A percentile compares a stretch with the other conserved stretches of the same genome.
Evolutionary conservation across 2,113 vertebrate genomes (phyloP).

Genomic region (Baryphthengus martii): DNA sequence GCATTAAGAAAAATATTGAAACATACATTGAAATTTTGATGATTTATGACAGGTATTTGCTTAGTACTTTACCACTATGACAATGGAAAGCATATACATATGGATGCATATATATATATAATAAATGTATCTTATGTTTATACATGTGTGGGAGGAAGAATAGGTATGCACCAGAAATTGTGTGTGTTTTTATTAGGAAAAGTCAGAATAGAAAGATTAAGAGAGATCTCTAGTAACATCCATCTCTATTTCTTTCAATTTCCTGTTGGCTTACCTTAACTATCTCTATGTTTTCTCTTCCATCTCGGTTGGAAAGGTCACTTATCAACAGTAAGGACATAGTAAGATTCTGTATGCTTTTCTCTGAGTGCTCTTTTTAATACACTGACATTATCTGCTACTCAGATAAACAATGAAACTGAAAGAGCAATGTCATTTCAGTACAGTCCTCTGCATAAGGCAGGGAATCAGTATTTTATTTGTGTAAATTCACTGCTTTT

Average conservation of each 20-base stretch:
- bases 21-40: background rate
- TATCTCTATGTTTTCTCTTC: conserved; percentile 18
- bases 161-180: background rate
- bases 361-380: background rate
- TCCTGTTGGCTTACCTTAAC: conserved; percentile 39
- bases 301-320: background rate
- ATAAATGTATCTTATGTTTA: background rate
- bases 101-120: background rate
- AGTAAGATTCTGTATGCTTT: background rate
- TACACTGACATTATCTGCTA: background rate
- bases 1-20: background rate
- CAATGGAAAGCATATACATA: background rate
- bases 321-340: background rate
- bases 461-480: background rate
- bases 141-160: background rate
- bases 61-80: background rate
- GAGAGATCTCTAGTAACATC: background rate
- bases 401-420: background rate
- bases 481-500: background rate
- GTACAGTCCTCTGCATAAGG: background rate
- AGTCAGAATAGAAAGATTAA: conserved; percentile 15
- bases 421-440: background rate
- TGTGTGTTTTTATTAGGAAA: conserved; percentile 15
- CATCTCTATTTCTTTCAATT: conserved; percentile 32
- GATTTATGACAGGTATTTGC: background rate